phyloP scores from a whole-genome alignment of 2,113 vertebrate species.

The Carettochelys insculpta region DNA sequence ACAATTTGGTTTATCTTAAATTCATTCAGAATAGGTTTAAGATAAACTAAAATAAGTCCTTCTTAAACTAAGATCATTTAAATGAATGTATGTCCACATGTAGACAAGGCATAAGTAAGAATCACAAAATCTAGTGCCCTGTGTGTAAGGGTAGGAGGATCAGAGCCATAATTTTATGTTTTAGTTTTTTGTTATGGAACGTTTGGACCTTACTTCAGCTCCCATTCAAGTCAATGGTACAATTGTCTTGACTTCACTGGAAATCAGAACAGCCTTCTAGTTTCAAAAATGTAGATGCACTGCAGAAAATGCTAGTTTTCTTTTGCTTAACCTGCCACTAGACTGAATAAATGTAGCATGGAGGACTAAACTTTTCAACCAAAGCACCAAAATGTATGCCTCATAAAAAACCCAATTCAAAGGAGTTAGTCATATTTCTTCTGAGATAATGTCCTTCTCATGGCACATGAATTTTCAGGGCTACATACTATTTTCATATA shows the following conservation, averaged over 20 bases:
- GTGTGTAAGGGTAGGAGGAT: neutral
- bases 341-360: neutral
- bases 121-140: neutral
- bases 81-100: neutral
- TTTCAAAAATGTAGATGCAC: neutral
- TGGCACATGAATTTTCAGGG: neutral
- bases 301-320: conserved; percentile 9
- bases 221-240: neutral
- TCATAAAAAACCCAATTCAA: neutral
- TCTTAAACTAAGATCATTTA: conserved; percentile 21
- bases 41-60: neutral
- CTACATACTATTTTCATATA: neutral
- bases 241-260: neutral
- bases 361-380: neutral
- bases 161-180: neutral
- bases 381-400: neutral
- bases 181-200: neutral
- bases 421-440: conserved; percentile 11
- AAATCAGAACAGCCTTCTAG: neutral
- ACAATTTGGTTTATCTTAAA: neutral
- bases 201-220: neutral
- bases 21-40: neutral
- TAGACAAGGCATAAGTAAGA: neutral
- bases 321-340: conserved; percentile 19
- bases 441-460: neutral